These are phyloP conservation scores for Bufo gargarizans DNA, from an alignment of 2,113 vertebrate species.

Conservation along the genomic window DNA sequence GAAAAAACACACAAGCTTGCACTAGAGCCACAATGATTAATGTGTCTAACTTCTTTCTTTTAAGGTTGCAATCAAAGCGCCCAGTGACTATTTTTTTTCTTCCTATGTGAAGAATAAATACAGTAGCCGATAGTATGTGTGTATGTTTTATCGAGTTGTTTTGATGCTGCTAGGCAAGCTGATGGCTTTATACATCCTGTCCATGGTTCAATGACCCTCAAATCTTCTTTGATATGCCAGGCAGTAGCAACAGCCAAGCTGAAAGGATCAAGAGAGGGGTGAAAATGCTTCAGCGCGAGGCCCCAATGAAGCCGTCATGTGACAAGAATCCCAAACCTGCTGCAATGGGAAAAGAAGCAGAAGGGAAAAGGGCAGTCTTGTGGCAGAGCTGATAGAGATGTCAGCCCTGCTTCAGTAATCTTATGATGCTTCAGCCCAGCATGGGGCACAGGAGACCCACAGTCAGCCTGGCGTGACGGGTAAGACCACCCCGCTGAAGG, in stretches of 20 bases:
- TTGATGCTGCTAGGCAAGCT: slow-evolving; percentile 78
- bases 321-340: slow-evolving; percentile 83
- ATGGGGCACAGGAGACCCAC: slow-evolving; percentile 80
- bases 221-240: slow-evolving; percentile 97
- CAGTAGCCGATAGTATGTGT: slow-evolving; percentile 44
- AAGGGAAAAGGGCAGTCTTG: slow-evolving; percentile 73
- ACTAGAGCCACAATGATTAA: slow-evolving; percentile 27
- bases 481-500: slow-evolving; percentile 88
- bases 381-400: slow-evolving; percentile 90
- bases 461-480: slow-evolving; percentile 83
- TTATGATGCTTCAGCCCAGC: slow-evolving; percentile 85
- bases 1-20: not conserved
- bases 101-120: slow-evolving; percentile 31
- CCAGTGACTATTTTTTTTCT: slow-evolving; percentile 1
- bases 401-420: slow-evolving; percentile 90
- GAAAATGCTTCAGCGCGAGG: slow-evolving; percentile 67
- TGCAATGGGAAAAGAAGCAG: slow-evolving; percentile 62
- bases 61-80: slow-evolving; percentile 45
- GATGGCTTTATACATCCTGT: slow-evolving; percentile 91
- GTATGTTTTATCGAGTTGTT: slow-evolving; percentile 62
- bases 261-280: slow-evolving; percentile 79
- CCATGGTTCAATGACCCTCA: slow-evolving; percentile 93
- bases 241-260: slow-evolving; percentile 85
- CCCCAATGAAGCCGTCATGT: slow-evolving; percentile 93
- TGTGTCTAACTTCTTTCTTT: slow-evolving; percentile 23